Conservation (phyloP, 2,888 invertebrate species). For the Dolomedes plantarius region DNA sequence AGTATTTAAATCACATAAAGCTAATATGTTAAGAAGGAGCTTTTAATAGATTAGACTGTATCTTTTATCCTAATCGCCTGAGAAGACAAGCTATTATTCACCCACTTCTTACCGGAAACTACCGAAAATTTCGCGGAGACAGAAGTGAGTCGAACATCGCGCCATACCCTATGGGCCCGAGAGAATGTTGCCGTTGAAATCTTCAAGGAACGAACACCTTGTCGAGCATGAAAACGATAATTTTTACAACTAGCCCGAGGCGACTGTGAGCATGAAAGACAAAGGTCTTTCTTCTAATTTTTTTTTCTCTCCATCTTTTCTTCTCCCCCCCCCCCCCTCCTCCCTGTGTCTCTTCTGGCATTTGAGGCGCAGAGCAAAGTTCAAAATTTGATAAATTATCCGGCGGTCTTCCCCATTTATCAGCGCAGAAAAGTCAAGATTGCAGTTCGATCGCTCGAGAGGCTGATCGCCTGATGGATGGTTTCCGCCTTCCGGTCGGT, state of each 20-base stretch:
- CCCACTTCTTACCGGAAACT: no score
- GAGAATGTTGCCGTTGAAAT: no score
- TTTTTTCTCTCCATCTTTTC: not conserved
- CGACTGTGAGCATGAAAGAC: not conserved
- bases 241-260: not conserved
- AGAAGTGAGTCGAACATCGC: no score
- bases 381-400: slow-evolving; percentile 17
- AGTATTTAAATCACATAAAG: no score
- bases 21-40: no score
- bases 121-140: no score
- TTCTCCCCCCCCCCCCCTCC: not conserved
- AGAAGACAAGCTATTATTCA: no score
- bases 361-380: not conserved
- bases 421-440: slow-evolving; percentile 10
- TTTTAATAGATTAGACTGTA: no score
- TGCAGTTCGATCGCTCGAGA: slow-evolving; percentile 6
- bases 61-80: no score
- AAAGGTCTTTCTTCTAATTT: not conserved
- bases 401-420: not conserved
- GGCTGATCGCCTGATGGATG: slow-evolving; percentile 8
- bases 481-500: not conserved
- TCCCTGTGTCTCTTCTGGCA: not conserved
- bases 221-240: not conserved
- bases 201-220: not conserved
- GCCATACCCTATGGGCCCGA: no score